Percentiles rank a stretch among this genome's conserved stretches.
Evolutionary conservation across 2,888 invertebrate genomes (phyloP).

Genomic region (Drosophila subsilvestris): DNA sequence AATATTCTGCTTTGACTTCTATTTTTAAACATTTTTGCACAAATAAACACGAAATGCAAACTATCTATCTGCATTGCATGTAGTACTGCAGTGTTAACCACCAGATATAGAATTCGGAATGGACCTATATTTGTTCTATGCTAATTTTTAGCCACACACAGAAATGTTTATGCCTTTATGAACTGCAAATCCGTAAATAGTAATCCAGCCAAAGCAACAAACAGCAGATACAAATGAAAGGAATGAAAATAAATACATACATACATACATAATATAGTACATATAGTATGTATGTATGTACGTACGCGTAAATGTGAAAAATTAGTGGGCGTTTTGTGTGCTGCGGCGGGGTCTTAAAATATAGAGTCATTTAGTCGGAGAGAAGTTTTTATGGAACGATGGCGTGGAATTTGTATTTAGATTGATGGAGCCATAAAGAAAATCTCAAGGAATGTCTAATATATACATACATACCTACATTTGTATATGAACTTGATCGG

Average conservation of each 20-base stretch:
- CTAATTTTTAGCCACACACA: conserved; percentile 37
- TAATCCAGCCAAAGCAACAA: conserved; percentile 33
- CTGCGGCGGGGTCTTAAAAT: conserved; percentile 20
- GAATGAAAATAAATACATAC: conserved; percentile 33
- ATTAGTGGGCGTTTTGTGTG: conserved; percentile 25
- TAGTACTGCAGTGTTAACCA: conserved; percentile 39
- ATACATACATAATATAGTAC: background rate
- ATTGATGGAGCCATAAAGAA: conserved; percentile 30
- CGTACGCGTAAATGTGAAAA: background rate
- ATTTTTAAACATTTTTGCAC: conserved; percentile 59
- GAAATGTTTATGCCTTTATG: conserved; percentile 39
- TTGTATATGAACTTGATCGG: conserved; percentile 18
- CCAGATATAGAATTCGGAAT: conserved; percentile 37
- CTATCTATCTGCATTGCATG: conserved; percentile 42
- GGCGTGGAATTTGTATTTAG: conserved; percentile 34
- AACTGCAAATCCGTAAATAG: conserved; percentile 29
- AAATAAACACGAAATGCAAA: conserved; percentile 34
- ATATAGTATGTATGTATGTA: no score
- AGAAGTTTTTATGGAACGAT: conserved; percentile 37
- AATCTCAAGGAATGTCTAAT: conserved; percentile 13
- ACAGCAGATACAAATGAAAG: conserved; percentile 4
- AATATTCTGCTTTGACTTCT: conserved; percentile 58
- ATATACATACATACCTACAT: conserved; percentile 12
- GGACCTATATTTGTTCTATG: conserved; percentile 36
- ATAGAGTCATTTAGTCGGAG: background rate